Conservation (phyloP, 1,140 invertebrate genomes). For the Chrysomallon squamiferum region DNA sequence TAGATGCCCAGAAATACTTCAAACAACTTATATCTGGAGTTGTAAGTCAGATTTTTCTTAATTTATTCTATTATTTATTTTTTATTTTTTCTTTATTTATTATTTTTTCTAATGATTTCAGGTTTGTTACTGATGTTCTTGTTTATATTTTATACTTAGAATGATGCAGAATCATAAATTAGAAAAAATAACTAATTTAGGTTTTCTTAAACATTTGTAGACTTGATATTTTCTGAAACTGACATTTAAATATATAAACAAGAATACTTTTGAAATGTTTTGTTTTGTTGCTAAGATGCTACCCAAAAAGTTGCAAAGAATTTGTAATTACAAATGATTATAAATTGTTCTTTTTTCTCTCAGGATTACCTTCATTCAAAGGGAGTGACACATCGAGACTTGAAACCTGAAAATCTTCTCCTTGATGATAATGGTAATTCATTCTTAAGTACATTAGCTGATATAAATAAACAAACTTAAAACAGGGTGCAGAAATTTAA, state of each 20-base stretch:
- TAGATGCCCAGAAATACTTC: conserved; percentile 87
- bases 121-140: too few species aligned
- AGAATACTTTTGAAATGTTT: too few species aligned
- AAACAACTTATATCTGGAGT: conserved; percentile 76
- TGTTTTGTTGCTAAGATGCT: too few species aligned
- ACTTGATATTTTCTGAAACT: too few species aligned
- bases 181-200: too few species aligned
- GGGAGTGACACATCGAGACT: conserved; percentile 70
- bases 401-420: conserved; percentile 96
- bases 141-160: too few species aligned
- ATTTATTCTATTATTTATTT: background rate
- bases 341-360: conserved; percentile 13
- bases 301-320: too few species aligned
- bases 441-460: background rate
- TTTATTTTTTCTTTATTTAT: background rate
- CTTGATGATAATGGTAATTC: conserved; percentile 75
- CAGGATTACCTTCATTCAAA: conserved; percentile 59
- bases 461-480: background rate
- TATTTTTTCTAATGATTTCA: background rate
- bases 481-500: too few species aligned
- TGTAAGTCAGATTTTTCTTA: conserved; percentile 41
- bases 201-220: too few species aligned
- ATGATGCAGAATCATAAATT: too few species aligned
- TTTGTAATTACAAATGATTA: too few species aligned
- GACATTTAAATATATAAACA: too few species aligned